Base-by-base conservation (phyloP, 2,113 vertebrate species). In the Acrocephalus kingi region DNA sequence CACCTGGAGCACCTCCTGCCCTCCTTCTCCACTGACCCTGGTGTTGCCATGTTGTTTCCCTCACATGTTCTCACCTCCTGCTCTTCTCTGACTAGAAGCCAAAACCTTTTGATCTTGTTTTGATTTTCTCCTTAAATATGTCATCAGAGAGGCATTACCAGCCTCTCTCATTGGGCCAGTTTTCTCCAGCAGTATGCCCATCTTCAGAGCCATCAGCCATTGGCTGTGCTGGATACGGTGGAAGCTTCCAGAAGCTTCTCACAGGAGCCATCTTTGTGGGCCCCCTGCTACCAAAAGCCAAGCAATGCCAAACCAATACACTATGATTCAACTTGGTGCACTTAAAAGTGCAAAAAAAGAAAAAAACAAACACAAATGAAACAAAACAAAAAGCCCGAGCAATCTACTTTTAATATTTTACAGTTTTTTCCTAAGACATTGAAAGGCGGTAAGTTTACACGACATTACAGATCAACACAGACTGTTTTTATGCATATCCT, bases 1-100 rank as follows among this genome's bases (percentile, higher is more conserved):
- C 0, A 0, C 19, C 72, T 58, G 72, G 19, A 59, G 20, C 43
- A 18, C 1, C 15, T 31, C 43, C n/a, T 48, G 1, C 43, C 31
- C 23, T 46, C 41, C n/a, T 23, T 48, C 55, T 24, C 11, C n/a
- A 24, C n/a, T 37, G 19, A 18, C 15, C 15, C 37, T 49, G 56
- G 12, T 19, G n/a, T 39, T 10, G 4, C 27, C 45, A 49, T 11
- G 12, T 19, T 39, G 11, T 61, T 48, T 30, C 15, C 7, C 11
- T 54, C 37, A 24, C 49, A 37, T 23, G n/a, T 23, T 59, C n/a
- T 75, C 73, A 37, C 9, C 9, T 31, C n/a, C 9, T 58, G 19
- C 73, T 24, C 49, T 76, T 61, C 15, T 61, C n/a, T 18, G 5
- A 14, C 43, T 49, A 15, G 73, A 49, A 24, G 27, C 45, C 15